Evolutionary conservation across 2,113 vertebrate species (phyloP).

Genomic region (Eolophus roseicapilla): DNA sequence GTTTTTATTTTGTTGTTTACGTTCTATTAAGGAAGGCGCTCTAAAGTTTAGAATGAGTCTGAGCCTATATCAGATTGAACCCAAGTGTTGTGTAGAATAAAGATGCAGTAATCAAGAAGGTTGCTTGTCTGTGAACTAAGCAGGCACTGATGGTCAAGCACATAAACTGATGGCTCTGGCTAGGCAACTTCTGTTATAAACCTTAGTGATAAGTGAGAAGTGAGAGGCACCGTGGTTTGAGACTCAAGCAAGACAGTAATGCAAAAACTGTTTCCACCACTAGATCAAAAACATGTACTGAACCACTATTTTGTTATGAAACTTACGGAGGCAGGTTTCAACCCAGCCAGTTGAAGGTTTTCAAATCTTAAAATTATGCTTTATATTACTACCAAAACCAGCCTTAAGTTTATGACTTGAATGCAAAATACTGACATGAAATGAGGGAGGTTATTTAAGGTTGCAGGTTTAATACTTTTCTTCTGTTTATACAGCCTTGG

Average conservation of each 20-base stretch:
- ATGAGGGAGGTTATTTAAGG: background rate
- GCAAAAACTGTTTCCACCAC: background rate
- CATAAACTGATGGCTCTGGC: background rate
- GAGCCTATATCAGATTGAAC: background rate
- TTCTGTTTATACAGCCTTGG: conserved; percentile 83
- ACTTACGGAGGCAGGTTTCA: background rate
- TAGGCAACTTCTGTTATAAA: background rate
- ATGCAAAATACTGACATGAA: background rate
- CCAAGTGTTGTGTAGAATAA: background rate
- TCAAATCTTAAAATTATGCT: background rate
- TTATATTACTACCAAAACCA: background rate
- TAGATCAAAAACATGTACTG: background rate
- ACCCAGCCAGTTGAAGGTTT: background rate
- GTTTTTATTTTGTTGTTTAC: background rate
- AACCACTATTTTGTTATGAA: background rate
- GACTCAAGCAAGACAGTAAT: background rate
- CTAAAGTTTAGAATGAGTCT: background rate
- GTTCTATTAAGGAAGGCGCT: background rate
- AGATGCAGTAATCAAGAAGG: background rate
- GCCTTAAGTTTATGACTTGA: background rate
- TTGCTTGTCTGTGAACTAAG: background rate
- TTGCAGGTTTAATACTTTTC: background rate
- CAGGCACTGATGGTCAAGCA: background rate
- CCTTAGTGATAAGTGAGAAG: background rate
- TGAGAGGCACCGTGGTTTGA: background rate